Conservation (phyloP, 2,797 vertebrate genomes). For the Spondyliosoma cantharus region DNA sequence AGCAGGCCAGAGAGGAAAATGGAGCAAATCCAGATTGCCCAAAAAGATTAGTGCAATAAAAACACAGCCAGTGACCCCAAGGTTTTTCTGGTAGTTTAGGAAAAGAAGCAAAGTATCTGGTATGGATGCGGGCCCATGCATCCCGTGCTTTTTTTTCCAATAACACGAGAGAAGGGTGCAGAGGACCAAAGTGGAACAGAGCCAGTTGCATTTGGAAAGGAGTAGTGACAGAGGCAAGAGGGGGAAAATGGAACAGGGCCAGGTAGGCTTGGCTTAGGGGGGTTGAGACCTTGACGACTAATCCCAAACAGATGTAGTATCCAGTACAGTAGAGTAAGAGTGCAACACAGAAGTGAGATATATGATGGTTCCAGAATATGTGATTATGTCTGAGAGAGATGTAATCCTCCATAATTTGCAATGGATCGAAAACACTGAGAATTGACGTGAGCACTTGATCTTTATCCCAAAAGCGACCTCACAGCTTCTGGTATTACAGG, state of each 20-base stretch:
- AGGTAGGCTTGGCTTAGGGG: slow-evolving; percentile 51
- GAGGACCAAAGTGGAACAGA: slow-evolving; percentile 25
- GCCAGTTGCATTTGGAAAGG: slow-evolving; percentile 42
- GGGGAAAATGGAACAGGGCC: slow-evolving; percentile 49
- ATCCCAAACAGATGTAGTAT: slow-evolving; percentile 76
- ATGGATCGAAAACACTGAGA: slow-evolving; percentile 47
- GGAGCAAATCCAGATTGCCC: slow-evolving; percentile 47
- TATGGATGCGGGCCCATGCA: slow-evolving; percentile 14
- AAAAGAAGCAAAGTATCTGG: slow-evolving; percentile 19
- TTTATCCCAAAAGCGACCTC: slow-evolving; percentile 57
- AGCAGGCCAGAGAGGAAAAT: slow-evolving; percentile 23
- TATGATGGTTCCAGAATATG: slow-evolving; percentile 61
- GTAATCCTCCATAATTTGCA: slow-evolving; percentile 72
- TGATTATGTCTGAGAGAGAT: slow-evolving; percentile 68
- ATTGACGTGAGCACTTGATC: slow-evolving; percentile 55
- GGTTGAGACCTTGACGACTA: slow-evolving; percentile 61
- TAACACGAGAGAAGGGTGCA: slow-evolving; percentile 25
- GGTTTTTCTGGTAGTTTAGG: slow-evolving; percentile 14
- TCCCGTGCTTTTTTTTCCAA: slow-evolving; percentile 18
- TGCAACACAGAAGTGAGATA: slow-evolving; percentile 52
- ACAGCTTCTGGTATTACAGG: slow-evolving; percentile 50
- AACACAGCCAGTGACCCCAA: slow-evolving; percentile 16
- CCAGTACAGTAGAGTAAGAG: slow-evolving; percentile 51
- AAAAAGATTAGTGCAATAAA: neutral
- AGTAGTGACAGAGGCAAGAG: slow-evolving; percentile 22